phyloP scores from a whole-genome alignment of 2,797 vertebrate genomes.

The Silurus lanzhouensis region DNA sequence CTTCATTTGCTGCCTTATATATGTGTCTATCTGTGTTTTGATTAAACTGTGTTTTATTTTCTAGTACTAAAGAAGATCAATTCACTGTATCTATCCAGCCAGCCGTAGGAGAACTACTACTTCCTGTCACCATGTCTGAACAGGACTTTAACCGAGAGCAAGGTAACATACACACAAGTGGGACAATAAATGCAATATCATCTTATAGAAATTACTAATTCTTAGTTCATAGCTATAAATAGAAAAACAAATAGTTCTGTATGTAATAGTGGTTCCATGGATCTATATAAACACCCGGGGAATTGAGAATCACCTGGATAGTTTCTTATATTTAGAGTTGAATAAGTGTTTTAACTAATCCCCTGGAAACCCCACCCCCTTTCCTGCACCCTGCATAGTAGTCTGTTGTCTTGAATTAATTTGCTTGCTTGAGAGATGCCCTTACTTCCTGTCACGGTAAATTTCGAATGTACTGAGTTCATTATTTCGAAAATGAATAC shows the following conservation, averaged over 20 bases:
- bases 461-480: not conserved
- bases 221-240: not conserved
- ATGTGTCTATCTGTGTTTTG: not conserved
- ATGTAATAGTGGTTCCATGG: not conserved
- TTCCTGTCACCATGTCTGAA: slow-evolving; percentile 87
- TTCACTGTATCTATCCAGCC: slow-evolving; percentile 91
- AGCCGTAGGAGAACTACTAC: slow-evolving; percentile 87
- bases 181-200: not conserved
- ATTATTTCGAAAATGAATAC: not conserved
- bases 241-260: not conserved
- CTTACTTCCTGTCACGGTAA: not conserved
- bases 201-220: not conserved
- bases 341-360: not conserved
- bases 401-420: not conserved
- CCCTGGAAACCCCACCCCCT: not conserved
- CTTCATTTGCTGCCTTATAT: not conserved
- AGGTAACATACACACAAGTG: slow-evolving; percentile 73
- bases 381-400: not conserved
- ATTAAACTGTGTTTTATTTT: not conserved
- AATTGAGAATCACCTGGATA: not conserved
- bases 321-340: not conserved
- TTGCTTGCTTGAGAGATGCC: not conserved
- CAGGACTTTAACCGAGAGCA: slow-evolving; percentile 89
- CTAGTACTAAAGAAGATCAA: slow-evolving; percentile 87
- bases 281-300: not conserved